Percentiles rank a stretch among this genome's conserved stretches.
Conservation (phyloP, 2,113 vertebrate genomes). For the Sclerurus mexicanus region DNA sequence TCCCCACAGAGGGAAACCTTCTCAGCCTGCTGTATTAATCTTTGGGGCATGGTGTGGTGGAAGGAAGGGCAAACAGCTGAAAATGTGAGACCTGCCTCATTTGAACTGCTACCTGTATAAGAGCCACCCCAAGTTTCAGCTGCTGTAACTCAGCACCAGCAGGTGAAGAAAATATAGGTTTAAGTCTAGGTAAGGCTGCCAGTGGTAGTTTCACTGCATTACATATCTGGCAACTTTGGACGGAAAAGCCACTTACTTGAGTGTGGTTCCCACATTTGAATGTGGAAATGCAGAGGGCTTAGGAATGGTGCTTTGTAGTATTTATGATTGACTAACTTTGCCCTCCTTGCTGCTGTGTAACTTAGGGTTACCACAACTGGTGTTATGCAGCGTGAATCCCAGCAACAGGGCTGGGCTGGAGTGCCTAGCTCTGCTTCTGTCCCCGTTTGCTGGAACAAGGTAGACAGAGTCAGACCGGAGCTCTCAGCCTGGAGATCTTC, state of each 20-base stretch:
- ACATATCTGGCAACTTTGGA: background rate
- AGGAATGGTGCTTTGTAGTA: background rate
- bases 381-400: accelerated
- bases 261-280: accelerated
- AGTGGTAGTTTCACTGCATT: background rate
- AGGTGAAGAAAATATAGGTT: background rate
- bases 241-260: background rate
- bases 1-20: background rate
- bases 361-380: background rate
- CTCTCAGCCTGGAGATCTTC: background rate
- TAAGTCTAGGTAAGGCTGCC: background rate
- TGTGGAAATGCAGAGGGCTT: background rate
- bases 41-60: background rate
- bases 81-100: background rate
- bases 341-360: background rate
- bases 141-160: background rate
- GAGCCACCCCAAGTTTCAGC: background rate
- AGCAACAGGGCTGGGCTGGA: background rate
- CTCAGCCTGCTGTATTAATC: background rate
- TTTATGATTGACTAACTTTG: background rate
- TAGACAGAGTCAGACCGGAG: background rate
- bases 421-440: background rate
- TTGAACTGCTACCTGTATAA: background rate
- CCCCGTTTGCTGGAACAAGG: background rate
- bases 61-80: background rate